A percentile compares a stretch with the other conserved stretches of the same genome.
Conservation (phyloP, 1,140 invertebrate genomes). For the Drosophila grimshawi region DNA sequence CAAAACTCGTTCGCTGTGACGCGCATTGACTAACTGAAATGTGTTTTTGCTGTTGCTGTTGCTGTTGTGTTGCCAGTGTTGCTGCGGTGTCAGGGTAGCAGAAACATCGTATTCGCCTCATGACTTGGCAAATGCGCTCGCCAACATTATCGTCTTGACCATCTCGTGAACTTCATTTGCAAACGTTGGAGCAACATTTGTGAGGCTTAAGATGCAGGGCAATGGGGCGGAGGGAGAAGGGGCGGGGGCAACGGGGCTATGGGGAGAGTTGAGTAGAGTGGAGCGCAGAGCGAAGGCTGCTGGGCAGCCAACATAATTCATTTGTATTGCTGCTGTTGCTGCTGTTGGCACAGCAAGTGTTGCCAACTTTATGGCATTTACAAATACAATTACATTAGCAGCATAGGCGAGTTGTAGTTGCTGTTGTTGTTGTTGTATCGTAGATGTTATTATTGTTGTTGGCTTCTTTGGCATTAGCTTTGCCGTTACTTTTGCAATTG, state of each 20-base stretch:
- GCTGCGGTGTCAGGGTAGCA: constrained; percentile 64
- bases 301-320: constrained; percentile 66
- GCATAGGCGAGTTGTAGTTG: constrained; percentile 24
- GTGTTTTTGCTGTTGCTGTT: constrained; percentile 45
- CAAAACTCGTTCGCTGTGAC: constrained; percentile 60
- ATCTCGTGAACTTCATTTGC: constrained; percentile 83
- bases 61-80: constrained; percentile 41
- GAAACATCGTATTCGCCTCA: constrained; percentile 49
- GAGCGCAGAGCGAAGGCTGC: constrained; percentile 12
- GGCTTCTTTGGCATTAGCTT: constrained; percentile 35
- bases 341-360: constrained; percentile 75
- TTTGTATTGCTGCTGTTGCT: constrained; percentile 46
- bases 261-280: not conserved
- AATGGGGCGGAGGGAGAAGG: not conserved
- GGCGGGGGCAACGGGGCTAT: not conserved
- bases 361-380: constrained; percentile 83
- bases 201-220: constrained; percentile 19
- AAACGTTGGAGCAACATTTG: constrained; percentile 58
- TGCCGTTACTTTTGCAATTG: constrained; percentile 59
- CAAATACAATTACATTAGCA: constrained; percentile 81
- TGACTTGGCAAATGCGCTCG: constrained; percentile 80
- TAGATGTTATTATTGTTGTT: constrained; percentile 8
- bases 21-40: constrained; percentile 54
- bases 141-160: constrained; percentile 82
- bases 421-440: constrained; percentile 17